Conservation (phyloP, 2,113 vertebrate genomes). For the Xenus cinereus region DNA sequence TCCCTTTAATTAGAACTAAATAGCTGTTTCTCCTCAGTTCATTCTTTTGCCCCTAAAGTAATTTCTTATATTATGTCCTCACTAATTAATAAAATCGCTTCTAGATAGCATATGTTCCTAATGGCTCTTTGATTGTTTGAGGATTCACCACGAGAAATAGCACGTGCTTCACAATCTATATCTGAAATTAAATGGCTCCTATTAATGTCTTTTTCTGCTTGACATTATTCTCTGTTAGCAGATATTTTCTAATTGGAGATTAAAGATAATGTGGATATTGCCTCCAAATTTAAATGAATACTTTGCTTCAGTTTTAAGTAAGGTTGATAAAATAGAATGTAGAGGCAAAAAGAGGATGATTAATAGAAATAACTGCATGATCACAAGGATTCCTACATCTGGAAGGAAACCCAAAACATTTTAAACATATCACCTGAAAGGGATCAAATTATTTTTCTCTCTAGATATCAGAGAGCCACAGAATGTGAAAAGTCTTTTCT, state of each 20-base stretch:
- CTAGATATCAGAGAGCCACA: background rate
- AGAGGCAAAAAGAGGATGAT: background rate
- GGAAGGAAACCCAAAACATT: background rate
- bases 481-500: background rate
- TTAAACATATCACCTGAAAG: background rate
- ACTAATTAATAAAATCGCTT: background rate
- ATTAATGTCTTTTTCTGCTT: background rate
- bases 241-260: background rate
- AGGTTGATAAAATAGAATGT: background rate
- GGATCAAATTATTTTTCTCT: background rate
- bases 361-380: background rate
- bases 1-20: background rate
- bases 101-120: background rate
- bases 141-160: background rate
- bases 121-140: background rate
- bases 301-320: background rate
- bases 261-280: background rate
- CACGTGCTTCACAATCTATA: background rate
- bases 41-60: background rate
- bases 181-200: background rate
- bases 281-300: background rate
- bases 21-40: background rate
- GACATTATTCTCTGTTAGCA: background rate
- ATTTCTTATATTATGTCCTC: background rate
- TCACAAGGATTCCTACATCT: background rate